Percentiles rank a stretch among this genome's conserved stretches.
phyloP scores from a whole-genome alignment of 1,140 invertebrate genomes.

The Drosophila obscura region DNA sequence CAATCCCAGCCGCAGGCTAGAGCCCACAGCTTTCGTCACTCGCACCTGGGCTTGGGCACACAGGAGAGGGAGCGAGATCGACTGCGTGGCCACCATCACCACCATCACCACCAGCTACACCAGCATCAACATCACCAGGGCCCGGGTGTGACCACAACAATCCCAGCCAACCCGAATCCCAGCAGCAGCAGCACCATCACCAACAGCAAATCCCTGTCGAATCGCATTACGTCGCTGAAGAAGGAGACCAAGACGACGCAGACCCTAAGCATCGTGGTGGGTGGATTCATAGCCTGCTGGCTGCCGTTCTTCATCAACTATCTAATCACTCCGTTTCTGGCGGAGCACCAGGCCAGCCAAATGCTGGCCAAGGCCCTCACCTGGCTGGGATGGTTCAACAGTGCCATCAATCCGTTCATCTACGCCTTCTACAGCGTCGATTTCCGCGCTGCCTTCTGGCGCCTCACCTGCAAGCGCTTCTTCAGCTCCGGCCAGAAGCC shows the following conservation, averaged over 20 bases:
- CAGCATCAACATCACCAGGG: constrained; percentile 46
- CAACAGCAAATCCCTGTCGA: constrained; percentile 78
- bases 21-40: constrained; percentile 62
- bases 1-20: constrained; percentile 32
- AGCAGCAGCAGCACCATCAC: constrained; percentile 13
- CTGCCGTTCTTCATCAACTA: constrained; percentile 95
- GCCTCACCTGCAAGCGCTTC: constrained; percentile 88
- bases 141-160: constrained; percentile 21
- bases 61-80: constrained; percentile 14
- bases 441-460: constrained; percentile 93
- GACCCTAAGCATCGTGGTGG: constrained; percentile 95
- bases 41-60: constrained; percentile 44
- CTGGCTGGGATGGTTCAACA: constrained; percentile 97
- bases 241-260: constrained; percentile 95
- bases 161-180: too few relatives aligned
- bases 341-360: constrained; percentile 85
- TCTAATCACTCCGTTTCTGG: constrained; percentile 90
- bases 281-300: constrained; percentile 96
- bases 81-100: constrained; percentile 36
- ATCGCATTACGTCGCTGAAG: constrained; percentile 87
- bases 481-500: constrained; percentile 72
- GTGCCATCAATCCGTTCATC: constrained; percentile 94
- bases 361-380: constrained; percentile 92
- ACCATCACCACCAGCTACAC: constrained; percentile 37
- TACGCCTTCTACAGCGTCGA: constrained; percentile 95